Base-by-base conservation (phyloP, 2,888 invertebrate species). In the Tuberolachnus salignus region DNA sequence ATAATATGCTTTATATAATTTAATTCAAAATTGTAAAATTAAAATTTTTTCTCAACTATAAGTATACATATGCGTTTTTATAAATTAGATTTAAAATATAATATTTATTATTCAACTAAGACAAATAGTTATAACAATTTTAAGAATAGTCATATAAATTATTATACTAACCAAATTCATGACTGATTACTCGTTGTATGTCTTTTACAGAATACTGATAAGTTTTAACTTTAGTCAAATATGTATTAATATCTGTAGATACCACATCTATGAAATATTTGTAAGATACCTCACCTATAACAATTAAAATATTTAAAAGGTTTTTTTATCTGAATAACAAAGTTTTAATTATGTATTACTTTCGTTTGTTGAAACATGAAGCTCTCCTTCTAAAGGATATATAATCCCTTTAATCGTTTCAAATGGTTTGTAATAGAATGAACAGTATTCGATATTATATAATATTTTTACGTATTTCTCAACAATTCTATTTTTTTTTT, bases 181-280 rank as follows among this genome's bases (percentile, higher is more conserved):
- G 88, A 82, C 87, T 90, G 73, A 97, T 92, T 1, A 92, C 91
- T 82, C 97, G 88, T 83, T 91, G 90, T 84, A 96, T 88, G 84
- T 96, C 95, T 83, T 97, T 96, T 0, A 96, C 96, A 14, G 97
- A 93, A 85, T 97, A 98, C 85, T 98, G 98, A 84, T 92, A 98
- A 0, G 97, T 93, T 83, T 91, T 91, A 46, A 92, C 89, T 1
- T 89, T 88, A 55, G 90, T 90, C 83, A 94, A 88, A 59, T 92
- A 88, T 4, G 92, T 92, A 82, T 92, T 89, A n/a, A 98, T 92
- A 84, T 94, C 93, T 0, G 98, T 98, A 0, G 98, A 97, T 0
- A 98, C 98, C 19, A 98, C 93, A 87, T 97, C 94, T 70, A 98
- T 89, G 84, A 97, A 98, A 87, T 98, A 98, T 84, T 97, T 95